Conservation (phyloP, 2,797 vertebrate species). For the Liparis tanakae region DNA sequence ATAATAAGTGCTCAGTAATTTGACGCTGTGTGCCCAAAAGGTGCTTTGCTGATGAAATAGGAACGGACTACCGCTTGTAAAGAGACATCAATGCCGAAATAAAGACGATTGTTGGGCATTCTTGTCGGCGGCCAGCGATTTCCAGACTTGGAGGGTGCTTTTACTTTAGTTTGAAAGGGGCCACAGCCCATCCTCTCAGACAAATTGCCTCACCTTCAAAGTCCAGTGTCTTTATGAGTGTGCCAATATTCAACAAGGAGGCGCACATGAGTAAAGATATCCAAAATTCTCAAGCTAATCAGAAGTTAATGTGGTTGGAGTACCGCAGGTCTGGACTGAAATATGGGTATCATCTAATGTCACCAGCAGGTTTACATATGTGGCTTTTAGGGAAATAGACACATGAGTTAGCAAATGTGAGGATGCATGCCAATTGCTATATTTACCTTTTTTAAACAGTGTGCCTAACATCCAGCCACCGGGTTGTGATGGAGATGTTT, state of each 20-base stretch:
- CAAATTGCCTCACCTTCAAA: not conserved
- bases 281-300: not conserved
- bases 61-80: not conserved
- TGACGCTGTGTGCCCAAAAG: not conserved
- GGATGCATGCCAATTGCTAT: too few relatives aligned
- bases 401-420: not conserved
- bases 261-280: not conserved
- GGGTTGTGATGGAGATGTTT: too few relatives aligned
- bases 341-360: not conserved
- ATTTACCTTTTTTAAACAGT: too few relatives aligned
- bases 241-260: not conserved
- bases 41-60: not conserved
- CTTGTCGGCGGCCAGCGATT: constrained; percentile 17
- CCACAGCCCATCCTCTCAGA: not conserved
- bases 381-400: not conserved
- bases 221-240: not conserved
- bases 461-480: too few relatives aligned
- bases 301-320: not conserved
- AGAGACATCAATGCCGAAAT: constrained; percentile 11
- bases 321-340: not conserved
- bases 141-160: not conserved
- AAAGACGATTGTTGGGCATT: not conserved
- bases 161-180: constrained; percentile 4
- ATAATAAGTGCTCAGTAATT: not conserved
- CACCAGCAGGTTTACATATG: not conserved